Percentiles rank a stretch among this genome's conserved stretches.
Conservation (phyloP, 2,888 invertebrate genomes). For the Scrobipalpa costella region DNA sequence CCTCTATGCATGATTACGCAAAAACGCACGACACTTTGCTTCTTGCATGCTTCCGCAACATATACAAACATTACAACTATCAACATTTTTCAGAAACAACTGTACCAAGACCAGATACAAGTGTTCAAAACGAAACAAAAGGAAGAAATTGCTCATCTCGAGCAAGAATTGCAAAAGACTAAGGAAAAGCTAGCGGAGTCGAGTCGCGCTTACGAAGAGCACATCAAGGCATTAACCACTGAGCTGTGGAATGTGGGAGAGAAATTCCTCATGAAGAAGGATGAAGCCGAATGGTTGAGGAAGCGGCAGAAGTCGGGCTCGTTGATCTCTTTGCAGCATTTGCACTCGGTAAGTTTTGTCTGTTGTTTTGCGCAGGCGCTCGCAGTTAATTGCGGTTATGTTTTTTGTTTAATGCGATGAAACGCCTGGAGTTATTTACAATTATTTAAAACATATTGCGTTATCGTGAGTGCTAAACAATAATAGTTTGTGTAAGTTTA, state of each 20-base stretch:
- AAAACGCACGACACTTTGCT: conserved; percentile 42
- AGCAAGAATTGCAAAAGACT: conserved; percentile 76
- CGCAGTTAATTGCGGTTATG: background rate
- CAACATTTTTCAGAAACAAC: conserved; percentile 75
- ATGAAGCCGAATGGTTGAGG: conserved; percentile 77
- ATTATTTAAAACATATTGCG: background rate
- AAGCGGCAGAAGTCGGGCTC: conserved; percentile 65
- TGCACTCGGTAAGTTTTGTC: conserved; percentile 62
- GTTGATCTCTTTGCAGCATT: conserved; percentile 71
- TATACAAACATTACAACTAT: background rate
- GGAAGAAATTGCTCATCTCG: conserved; percentile 73
- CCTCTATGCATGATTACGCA: conserved; percentile 31
- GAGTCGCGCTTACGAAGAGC: conserved; percentile 63
- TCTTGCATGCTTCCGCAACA: conserved; percentile 35
- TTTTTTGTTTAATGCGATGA: background rate
- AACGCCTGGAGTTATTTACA: background rate
- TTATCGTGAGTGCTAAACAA: background rate
- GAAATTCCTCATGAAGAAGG: conserved; percentile 79
- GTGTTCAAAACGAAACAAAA: conserved; percentile 74
- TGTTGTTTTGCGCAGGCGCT: conserved; percentile 5
- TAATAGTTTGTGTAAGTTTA: too few species aligned
- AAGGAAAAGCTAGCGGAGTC: conserved; percentile 71
- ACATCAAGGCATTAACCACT: conserved; percentile 71
- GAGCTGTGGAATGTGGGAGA: conserved; percentile 84
- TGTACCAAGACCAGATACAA: conserved; percentile 83